Percentiles rank a stretch among this genome's conserved stretches.
These are phyloP conservation scores for Cossypha heuglini DNA, from an alignment of 2,797 vertebrate species.

Conservation along the genomic window DNA sequence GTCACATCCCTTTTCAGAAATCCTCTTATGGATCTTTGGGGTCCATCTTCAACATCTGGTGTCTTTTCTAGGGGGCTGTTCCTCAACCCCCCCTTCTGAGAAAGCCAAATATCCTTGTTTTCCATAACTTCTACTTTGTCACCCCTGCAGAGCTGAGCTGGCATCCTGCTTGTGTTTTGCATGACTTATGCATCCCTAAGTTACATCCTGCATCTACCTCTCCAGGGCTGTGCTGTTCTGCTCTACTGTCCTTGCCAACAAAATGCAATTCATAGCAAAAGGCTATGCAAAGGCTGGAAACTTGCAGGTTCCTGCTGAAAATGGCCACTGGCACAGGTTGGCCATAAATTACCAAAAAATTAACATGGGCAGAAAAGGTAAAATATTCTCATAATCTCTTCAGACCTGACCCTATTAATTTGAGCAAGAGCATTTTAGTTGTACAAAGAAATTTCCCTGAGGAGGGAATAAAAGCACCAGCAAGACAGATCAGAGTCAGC, in stretches of 20 bases:
- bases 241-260: neutral
- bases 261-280: neutral
- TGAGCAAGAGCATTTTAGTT: neutral
- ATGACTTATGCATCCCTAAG: neutral
- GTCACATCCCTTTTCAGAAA: neutral
- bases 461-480: constrained; percentile 1
- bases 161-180: neutral
- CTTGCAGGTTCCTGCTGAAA: neutral
- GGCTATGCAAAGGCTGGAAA: neutral
- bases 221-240: neutral
- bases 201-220: neutral
- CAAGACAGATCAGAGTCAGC: constrained; percentile 24
- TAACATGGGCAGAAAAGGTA: neutral
- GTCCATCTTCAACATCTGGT: neutral
- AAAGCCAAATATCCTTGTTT: neutral
- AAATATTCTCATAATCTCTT: neutral
- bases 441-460: neutral
- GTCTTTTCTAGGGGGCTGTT: neutral
- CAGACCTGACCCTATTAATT: constrained; percentile 1
- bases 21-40: neutral
- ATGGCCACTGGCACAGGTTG: neutral
- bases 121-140: neutral
- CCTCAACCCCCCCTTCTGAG: neutral
- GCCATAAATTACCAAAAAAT: neutral
- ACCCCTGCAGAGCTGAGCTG: neutral